Evolutionary conservation across 2,797 vertebrate genomes (phyloP).

Genomic region (Numenius phaeopus): DNA sequence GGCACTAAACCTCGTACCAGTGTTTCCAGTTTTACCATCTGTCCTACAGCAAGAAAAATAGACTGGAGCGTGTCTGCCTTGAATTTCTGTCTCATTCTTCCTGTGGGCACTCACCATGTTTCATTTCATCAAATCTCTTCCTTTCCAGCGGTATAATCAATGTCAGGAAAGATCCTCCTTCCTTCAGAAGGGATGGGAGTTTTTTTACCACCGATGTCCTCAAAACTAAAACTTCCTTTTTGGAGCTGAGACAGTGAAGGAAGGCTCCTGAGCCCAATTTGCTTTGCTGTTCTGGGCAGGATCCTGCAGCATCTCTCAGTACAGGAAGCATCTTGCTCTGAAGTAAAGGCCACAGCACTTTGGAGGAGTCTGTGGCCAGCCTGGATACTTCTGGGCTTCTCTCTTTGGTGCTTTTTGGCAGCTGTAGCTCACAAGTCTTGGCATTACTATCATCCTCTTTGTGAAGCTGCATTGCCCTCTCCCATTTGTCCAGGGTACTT

Average conservation of each 20-base stretch:
- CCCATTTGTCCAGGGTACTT: not conserved
- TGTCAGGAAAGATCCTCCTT: not conserved
- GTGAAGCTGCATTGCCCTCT: not conserved
- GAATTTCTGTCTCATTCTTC: not conserved
- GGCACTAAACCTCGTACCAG: not conserved
- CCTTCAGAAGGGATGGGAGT: not conserved
- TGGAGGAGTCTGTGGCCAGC: not conserved
- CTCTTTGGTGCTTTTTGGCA: not conserved
- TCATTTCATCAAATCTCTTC: not conserved
- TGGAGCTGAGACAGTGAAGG: not conserved
- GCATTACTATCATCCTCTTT: not conserved
- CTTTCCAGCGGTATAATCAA: not conserved
- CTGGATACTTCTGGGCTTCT: not conserved
- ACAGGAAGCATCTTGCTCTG: not conserved
- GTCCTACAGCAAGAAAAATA: not conserved
- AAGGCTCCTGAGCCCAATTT: not conserved
- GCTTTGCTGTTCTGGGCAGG: not conserved
- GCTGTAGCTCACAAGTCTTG: not conserved
- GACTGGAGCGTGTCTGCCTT: accelerated
- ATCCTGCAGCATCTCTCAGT: not conserved
- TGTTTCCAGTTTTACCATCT: not conserved
- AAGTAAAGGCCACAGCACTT: not conserved
- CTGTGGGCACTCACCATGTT: not conserved
- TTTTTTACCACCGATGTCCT: not conserved
- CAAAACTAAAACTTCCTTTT: not conserved